phyloP scores from a whole-genome alignment of 1,140 invertebrate genomes.

The Drosophila rufa region DNA sequence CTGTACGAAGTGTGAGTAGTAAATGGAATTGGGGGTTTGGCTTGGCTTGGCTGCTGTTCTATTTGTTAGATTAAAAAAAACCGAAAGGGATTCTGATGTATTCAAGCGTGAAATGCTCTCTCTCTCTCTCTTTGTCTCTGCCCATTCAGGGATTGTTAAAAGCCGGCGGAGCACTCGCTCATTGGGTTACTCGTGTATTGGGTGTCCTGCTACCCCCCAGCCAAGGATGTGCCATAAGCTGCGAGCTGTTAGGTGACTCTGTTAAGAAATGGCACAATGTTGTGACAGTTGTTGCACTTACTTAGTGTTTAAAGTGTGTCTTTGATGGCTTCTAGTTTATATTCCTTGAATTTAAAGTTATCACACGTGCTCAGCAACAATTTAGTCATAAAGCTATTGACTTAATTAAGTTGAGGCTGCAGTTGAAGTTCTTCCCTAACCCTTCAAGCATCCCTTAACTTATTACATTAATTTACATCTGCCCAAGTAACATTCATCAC shows the following conservation, averaged over 20 bases:
- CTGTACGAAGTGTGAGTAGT: constrained; percentile 87
- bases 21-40: constrained; percentile 24
- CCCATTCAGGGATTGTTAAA: constrained; percentile 60
- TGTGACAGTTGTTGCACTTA: constrained; percentile 27
- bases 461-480: constrained; percentile 13
- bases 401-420: too few species aligned
- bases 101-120: constrained; percentile 75
- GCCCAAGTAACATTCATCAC: constrained; percentile 13
- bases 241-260: constrained; percentile 4
- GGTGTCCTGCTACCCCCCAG: constrained; percentile 19
- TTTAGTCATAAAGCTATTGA: not conserved
- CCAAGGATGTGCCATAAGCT: constrained; percentile 15
- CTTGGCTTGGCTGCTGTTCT: constrained; percentile 30
- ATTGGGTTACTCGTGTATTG: constrained; percentile 38
- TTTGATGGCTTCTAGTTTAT: not conserved
- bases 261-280: constrained; percentile 20
- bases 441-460: not conserved
- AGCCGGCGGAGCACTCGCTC: constrained; percentile 9
- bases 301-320: constrained; percentile 11
- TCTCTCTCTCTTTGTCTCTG: constrained; percentile 15
- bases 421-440: too few species aligned
- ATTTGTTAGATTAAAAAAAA: constrained; percentile 79
- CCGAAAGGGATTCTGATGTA: constrained; percentile 55
- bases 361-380: not conserved
- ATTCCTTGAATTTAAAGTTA: not conserved